Evolutionary conservation across 2,888 invertebrate species (phyloP).

Genomic region (Megalurothrips usitatus): DNA sequence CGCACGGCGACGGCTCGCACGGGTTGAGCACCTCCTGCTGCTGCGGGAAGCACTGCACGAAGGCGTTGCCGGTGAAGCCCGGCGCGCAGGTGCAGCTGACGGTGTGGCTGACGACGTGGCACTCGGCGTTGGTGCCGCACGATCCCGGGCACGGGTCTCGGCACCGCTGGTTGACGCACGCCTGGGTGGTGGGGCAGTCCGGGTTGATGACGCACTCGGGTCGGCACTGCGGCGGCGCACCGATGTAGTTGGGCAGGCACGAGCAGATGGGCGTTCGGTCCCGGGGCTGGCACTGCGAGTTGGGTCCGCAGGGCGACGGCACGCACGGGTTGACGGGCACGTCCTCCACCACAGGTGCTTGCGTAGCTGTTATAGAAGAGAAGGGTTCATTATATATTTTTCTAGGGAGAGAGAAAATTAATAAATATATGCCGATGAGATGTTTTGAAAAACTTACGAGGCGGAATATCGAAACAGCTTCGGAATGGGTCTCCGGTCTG

Average conservation of each 20-base stretch:
- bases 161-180: constrained; percentile 76
- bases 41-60: constrained; percentile 66
- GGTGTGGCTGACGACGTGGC: constrained; percentile 71
- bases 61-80: constrained; percentile 77
- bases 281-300: constrained; percentile 63
- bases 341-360: constrained; percentile 30
- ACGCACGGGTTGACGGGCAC: constrained; percentile 56
- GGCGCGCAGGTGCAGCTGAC: constrained; percentile 73
- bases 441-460: constrained; percentile 38
- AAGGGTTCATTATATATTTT: too few species aligned
- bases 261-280: constrained; percentile 65
- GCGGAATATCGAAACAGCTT: constrained; percentile 43
- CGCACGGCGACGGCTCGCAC: constrained; percentile 83
- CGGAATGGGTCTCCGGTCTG: constrained; percentile 72
- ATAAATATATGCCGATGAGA: constrained; percentile 29
- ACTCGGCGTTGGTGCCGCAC: constrained; percentile 75
- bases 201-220: constrained; percentile 79
- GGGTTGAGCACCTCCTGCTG: constrained; percentile 61
- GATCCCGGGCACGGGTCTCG: constrained; percentile 77
- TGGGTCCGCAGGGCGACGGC: constrained; percentile 78
- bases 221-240: constrained; percentile 74
- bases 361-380: constrained; percentile 32
- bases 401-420: not conserved
- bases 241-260: constrained; percentile 71
- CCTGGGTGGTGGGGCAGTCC: constrained; percentile 70